Base-by-base conservation (phyloP, 2,113 vertebrate genomes). In the Carassius carassius region DNA sequence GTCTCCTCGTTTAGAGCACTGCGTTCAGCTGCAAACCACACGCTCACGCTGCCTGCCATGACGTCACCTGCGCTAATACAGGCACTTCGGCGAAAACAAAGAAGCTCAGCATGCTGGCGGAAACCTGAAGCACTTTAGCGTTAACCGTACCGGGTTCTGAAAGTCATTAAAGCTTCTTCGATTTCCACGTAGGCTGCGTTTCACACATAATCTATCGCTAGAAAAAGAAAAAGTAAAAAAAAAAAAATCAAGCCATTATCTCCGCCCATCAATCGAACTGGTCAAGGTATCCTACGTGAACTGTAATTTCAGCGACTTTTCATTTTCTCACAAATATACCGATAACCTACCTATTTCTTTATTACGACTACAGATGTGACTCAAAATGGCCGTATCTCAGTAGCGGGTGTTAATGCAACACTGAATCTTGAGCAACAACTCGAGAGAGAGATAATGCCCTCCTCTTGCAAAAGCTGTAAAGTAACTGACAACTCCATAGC, bases 81-180 rank as follows among this genome's bases (percentile, higher is more conserved):
- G n/a, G 5, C 79, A 56, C 47, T 81, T 81, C 74, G 37, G 63
- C 29, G 74, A 78, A 84, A 78, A 84, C 74, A 84, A 78, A 84
- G 63, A 78, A 41, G 74, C 83, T 37, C 83, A 16, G 47, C 32
- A 29, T 32, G 49, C 74, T 41, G 73, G 49, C 14, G 47, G 65
- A 70, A 70, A 54, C 41, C 62, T 47, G 63, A 19, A 17, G 47
- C 79, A 65, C 77, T 80, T 65, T 25, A 41, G 23, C 78, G 14
- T 69, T 49, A 51, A 81, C 63, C 63, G 62, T 49, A 49, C 37
- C 3, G 32, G 5, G 10, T 32, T 70, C 44, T n/a, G 47, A 51
- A 54, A 81, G 37, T 5, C 25, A 44, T 35, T 78, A 35, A 32
- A 16, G 63, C 25, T 11, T 29, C 35, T 13, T 12, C 37, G 4